Base-by-base conservation (phyloP, 2,797 vertebrate genomes). In the Molossus alvarezi region DNA sequence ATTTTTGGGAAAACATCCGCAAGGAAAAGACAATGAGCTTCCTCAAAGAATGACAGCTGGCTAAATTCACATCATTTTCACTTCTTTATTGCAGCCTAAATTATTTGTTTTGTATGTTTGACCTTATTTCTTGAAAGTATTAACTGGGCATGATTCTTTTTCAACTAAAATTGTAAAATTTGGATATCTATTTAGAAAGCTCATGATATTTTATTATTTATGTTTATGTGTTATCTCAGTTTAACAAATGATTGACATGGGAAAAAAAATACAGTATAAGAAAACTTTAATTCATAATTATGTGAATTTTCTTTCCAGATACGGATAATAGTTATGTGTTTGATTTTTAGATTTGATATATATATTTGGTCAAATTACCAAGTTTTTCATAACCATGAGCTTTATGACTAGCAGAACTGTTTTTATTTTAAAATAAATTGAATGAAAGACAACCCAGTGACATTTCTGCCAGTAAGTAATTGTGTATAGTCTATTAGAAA, bases 361-460 rank as follows among this genome's bases (percentile, higher is more conserved):
- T 37, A 48, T 87, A 37, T 45, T 86, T 86, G 29, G 9, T 37
- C 65, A 81, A 80, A 81, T 27, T 65, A 81, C 23, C 23, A 72
- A 73, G 58, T 87, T 73, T 41, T 7, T 91, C 65, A 91, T 37
- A 73, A 80, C 73, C 58, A 73, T 27, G 80, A 77, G 27, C 20
- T 57, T 65, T 75, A 37, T 80, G 45, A 80, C 29, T 81, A 81
- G 21, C 23, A 84, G 20, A 84, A 33, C 29, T 64, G 17, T 60
- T 69, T 18, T 71, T 69, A 75, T 82, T 81, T 90, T 45, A 57
- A 94, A 80, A 71, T 75, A 75, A 65, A 67, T 41, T 58, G 41
- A 41, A 81, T 75, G 37, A 75, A 67, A 81, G 60, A 45, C 25
- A 64, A 93, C 23, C 37, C 73, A 75, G 18, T 86, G 87, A 33